A percentile compares a stretch with the other conserved stretches of the same genome.
Conservation (phyloP, 2,888 invertebrate genomes). For the Brachyptera putata region DNA sequence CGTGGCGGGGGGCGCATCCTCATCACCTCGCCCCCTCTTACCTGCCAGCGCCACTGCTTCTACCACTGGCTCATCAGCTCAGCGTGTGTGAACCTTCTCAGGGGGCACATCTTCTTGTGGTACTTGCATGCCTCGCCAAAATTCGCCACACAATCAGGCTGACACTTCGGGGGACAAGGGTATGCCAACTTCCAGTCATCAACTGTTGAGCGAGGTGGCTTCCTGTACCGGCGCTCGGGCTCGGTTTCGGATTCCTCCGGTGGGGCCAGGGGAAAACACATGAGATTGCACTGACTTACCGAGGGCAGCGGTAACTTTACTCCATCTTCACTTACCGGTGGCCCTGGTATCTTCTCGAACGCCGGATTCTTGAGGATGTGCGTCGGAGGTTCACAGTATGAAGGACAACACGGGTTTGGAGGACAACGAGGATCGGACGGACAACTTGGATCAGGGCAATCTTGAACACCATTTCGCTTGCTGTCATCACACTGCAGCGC, state of each 20-base stretch:
- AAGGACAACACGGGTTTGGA: no score
- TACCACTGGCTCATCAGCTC: neutral
- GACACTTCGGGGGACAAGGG: neutral
- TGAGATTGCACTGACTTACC: no score
- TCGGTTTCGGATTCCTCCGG: neutral
- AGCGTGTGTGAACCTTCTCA: neutral
- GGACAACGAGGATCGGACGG: no score
- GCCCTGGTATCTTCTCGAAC: neutral
- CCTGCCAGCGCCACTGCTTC: neutral
- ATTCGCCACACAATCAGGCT: neutral
- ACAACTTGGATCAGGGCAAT: no score
- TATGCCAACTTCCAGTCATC: neutral
- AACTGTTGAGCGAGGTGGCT: neutral
- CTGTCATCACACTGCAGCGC: no score
- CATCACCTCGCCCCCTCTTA: neutral
- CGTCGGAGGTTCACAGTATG: neutral
- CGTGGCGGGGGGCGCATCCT: neutral
- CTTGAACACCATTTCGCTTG: no score
- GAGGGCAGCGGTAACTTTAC: no score
- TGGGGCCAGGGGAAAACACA: no score
- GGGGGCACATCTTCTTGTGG: neutral
- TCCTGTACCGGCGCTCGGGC: neutral
- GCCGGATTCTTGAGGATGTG: neutral
- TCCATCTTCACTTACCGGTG: neutral
- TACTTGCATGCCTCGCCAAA: neutral